Conservation (phyloP, 2,888 invertebrate genomes). For the Plebejus anna region DNA sequence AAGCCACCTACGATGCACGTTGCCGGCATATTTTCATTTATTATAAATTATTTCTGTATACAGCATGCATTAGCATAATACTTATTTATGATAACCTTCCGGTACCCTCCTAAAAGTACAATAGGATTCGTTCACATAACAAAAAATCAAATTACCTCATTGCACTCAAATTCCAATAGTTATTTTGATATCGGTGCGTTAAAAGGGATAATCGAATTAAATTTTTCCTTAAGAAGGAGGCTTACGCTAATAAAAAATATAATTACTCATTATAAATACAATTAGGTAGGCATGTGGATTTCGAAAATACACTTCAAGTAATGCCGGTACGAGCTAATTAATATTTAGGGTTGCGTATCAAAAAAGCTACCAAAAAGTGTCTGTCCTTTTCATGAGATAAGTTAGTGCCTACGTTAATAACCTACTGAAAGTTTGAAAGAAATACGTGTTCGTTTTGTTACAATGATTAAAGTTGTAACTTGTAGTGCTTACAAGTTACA, state of each 20-base stretch:
- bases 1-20: constrained; percentile 2
- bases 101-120: constrained; percentile 9
- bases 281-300: background rate
- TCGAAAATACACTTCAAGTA: background rate
- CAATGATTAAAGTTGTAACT: too few species aligned
- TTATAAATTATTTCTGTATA: constrained; percentile 1
- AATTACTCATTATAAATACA: background rate
- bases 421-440: too few species aligned
- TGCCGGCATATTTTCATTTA: constrained; percentile 8
- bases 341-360: background rate
- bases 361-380: background rate
- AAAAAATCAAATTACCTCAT: constrained; percentile 1
- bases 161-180: background rate
- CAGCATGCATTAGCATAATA: constrained; percentile 7
- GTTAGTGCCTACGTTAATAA: too few species aligned
- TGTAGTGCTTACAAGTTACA: too few species aligned
- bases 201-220: background rate
- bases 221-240: background rate
- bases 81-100: constrained; percentile 11
- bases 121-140: background rate
- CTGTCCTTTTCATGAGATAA: background rate
- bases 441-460: too few species aligned
- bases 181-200: background rate
- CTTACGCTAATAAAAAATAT: background rate
- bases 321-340: background rate